Conservation (phyloP, 1,140 invertebrate species). For the Probaryconus sp. region DNA sequence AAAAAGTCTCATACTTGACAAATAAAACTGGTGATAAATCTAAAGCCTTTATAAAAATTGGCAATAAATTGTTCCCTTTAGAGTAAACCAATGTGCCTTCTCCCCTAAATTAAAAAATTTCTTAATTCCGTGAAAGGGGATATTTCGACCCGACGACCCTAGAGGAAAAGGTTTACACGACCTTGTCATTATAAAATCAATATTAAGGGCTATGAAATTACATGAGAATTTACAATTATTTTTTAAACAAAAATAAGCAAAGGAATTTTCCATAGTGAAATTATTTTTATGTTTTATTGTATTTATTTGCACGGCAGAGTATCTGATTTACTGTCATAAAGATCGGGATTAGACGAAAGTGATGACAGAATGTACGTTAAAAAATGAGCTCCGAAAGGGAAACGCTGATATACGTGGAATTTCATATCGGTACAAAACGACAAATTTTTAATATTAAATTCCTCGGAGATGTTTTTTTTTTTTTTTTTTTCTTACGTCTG, state of each 20-base stretch:
- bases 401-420: conserved; percentile 74
- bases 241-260: conserved; percentile 10
- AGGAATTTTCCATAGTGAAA: background rate
- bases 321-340: conserved; percentile 27
- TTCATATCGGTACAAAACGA: conserved; percentile 78
- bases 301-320: conserved; percentile 5
- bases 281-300: background rate
- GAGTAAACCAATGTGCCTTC: conserved; percentile 67
- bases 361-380: conserved; percentile 40
- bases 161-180: conserved; percentile 50
- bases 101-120: conserved; percentile 73
- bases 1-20: conserved; percentile 46
- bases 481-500: conserved; percentile 64
- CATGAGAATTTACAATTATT: conserved; percentile 49
- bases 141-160: conserved; percentile 50
- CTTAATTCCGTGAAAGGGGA: conserved; percentile 73
- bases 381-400: conserved; percentile 50
- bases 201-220: conserved; percentile 57
- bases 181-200: conserved; percentile 66
- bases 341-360: conserved; percentile 44
- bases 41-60: conserved; percentile 76
- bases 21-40: conserved; percentile 73
- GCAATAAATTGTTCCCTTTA: conserved; percentile 75
- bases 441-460: conserved; percentile 79
- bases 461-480: conserved; percentile 68